These are phyloP conservation scores for Mus spretus DNA, from an alignment of 2,797 vertebrate genomes.

Conservation along the genomic window DNA sequence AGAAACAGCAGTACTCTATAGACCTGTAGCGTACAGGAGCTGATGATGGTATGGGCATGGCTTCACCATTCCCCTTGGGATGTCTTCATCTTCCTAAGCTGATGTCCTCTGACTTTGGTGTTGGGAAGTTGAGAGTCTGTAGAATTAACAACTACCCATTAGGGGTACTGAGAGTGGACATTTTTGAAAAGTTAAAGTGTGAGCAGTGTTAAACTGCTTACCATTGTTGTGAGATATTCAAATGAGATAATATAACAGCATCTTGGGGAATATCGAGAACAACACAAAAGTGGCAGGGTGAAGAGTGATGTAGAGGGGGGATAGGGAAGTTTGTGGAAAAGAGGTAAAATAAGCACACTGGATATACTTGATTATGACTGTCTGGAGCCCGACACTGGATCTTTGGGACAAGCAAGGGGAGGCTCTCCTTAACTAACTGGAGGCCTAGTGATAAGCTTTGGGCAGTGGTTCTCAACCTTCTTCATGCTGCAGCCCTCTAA, in stretches of 20 bases:
- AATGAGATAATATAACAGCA: background rate
- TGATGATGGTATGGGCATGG: background rate
- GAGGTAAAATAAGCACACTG: background rate
- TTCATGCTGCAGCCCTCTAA: too few relatives aligned
- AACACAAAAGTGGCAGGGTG: background rate
- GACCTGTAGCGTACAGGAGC: background rate
- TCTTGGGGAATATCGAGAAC: background rate
- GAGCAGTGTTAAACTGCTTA: background rate
- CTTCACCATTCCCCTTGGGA: background rate
- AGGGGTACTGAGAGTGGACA: background rate
- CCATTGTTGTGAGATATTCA: background rate
- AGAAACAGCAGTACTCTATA: background rate
- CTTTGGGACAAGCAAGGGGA: too few relatives aligned
- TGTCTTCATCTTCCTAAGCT: background rate
- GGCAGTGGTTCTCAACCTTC: background rate
- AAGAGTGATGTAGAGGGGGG: background rate
- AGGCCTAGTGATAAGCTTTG: background rate
- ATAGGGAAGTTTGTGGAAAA: background rate
- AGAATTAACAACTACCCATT: background rate
- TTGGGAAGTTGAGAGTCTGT: background rate
- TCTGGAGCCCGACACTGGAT: rapidly evolving
- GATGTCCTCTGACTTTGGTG: background rate
- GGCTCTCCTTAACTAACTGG: background rate
- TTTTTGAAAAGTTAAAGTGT: background rate
- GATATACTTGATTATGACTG: background rate